Evolutionary conservation across 2,113 vertebrate genomes (phyloP).

Genomic region (Pseudorhombus dupliciocellatus): DNA sequence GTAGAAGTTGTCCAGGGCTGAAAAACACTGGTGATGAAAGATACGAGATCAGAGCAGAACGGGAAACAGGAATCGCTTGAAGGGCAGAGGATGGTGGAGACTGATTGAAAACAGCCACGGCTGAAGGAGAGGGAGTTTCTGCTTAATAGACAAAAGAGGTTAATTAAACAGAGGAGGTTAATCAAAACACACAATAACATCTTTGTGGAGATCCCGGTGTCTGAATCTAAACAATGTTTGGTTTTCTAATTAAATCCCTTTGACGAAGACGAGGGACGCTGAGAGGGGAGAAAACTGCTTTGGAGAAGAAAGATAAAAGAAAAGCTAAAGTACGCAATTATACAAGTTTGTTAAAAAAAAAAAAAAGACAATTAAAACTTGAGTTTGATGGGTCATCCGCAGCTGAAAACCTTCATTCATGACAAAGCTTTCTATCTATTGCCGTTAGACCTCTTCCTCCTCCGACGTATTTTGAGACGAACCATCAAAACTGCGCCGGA

Average conservation of each 20-base stretch:
- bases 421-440: constrained; percentile 8
- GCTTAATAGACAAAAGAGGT: constrained; percentile 38
- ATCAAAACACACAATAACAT: constrained; percentile 46
- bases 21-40: constrained; percentile 28
- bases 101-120: constrained; percentile 31
- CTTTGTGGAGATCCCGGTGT: constrained; percentile 31
- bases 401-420: constrained; percentile 7
- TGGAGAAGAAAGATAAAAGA: constrained; percentile 32
- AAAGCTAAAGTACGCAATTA: constrained; percentile 29
- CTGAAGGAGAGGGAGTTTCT: constrained; percentile 14
- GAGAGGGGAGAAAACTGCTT: constrained; percentile 27
- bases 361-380: constrained; percentile 25
- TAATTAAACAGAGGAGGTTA: constrained; percentile 49
- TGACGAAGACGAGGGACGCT: constrained; percentile 28
- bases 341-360: constrained; percentile 26
- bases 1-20: not conserved
- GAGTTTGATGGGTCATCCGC: constrained; percentile 37
- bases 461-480: constrained; percentile 26
- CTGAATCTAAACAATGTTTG: constrained; percentile 52
- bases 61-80: constrained; percentile 36
- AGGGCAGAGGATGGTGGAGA: constrained; percentile 33
- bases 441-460: not conserved
- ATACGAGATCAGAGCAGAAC: constrained; percentile 25
- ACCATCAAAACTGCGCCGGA: constrained; percentile 14
- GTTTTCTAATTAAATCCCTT: constrained; percentile 63